These are phyloP conservation scores for Sebastes trivittatus DNA, from an alignment of 2,797 vertebrate genomes.

Conservation along the genomic window DNA sequence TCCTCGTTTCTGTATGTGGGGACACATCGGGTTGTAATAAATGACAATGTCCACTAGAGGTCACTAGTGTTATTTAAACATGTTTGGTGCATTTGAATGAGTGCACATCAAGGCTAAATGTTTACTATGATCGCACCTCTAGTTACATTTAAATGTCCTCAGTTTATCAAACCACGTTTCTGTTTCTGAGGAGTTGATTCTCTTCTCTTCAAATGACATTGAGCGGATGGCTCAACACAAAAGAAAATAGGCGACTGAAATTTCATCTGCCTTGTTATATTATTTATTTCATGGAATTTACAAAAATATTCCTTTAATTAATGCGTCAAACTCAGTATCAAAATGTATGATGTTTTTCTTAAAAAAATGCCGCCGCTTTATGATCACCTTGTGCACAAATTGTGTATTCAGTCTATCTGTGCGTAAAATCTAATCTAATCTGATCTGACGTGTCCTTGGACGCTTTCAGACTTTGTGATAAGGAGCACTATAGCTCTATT, in stretches of 20 bases:
- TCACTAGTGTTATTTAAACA: constrained; percentile 32
- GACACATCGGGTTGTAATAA: constrained; percentile 22
- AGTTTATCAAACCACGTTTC: background rate
- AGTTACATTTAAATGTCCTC: constrained; percentile 1
- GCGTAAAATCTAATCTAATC: constrained; percentile 53
- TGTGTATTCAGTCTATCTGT: constrained; percentile 3
- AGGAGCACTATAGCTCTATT: constrained; percentile 12
- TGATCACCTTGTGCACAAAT: background rate
- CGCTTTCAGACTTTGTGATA: constrained; percentile 23
- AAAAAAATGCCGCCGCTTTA: background rate
- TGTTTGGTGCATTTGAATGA: fast-evolving
- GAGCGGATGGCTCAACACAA: background rate
- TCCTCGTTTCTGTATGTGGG: background rate
- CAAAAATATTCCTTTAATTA: background rate
- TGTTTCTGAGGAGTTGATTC: background rate
- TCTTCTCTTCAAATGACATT: background rate
- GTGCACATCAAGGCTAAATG: background rate
- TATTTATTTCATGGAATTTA: background rate
- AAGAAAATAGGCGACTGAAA: background rate
- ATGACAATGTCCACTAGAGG: constrained; percentile 34
- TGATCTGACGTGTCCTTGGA: constrained; percentile 30
- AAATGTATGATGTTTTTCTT: background rate
- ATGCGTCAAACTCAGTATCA: background rate
- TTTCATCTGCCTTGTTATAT: no score
- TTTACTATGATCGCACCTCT: background rate